Percentiles rank a stretch among this genome's conserved stretches.
Evolutionary conservation across 2,888 invertebrate genomes (phyloP).

Genomic region (Tanypteryx hageni): DNA sequence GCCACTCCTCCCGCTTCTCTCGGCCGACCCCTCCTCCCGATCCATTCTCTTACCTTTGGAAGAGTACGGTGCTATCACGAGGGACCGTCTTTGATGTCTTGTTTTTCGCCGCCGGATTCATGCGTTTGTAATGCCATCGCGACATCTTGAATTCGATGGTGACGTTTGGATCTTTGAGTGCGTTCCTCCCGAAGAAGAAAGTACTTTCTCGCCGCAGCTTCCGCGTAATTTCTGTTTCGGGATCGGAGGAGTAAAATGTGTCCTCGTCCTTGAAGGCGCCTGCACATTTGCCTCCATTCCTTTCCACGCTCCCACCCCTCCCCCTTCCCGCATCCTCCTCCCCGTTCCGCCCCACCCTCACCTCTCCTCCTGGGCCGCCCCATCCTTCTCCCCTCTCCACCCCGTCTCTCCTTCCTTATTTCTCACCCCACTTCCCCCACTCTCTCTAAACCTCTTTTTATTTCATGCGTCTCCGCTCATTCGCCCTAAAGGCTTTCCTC

Average conservation of each 20-base stretch:
- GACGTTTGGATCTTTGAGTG: background rate
- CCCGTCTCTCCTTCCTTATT: background rate
- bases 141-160: too few relatives aligned
- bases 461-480: conserved; percentile 6
- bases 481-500: conserved; percentile 13
- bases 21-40: background rate
- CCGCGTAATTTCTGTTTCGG: conserved; percentile 32
- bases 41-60: background rate
- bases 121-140: too few relatives aligned
- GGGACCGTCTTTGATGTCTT: background rate
- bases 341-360: background rate
- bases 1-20: background rate
- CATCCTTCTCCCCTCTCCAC: background rate
- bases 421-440: background rate
- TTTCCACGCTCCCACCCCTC: background rate
- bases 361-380: background rate
- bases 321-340: background rate
- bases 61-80: background rate
- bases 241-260: background rate
- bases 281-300: background rate
- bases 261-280: conserved; percentile 19
- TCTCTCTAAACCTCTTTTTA: background rate
- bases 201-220: conserved; percentile 35
- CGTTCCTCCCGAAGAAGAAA: background rate
- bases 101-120: too few relatives aligned